Evolutionary conservation across 1,140 invertebrate species (phyloP), one percentile per base, ranked within the genome.

Genomic region (Pectinophora gossypiella): DNA sequence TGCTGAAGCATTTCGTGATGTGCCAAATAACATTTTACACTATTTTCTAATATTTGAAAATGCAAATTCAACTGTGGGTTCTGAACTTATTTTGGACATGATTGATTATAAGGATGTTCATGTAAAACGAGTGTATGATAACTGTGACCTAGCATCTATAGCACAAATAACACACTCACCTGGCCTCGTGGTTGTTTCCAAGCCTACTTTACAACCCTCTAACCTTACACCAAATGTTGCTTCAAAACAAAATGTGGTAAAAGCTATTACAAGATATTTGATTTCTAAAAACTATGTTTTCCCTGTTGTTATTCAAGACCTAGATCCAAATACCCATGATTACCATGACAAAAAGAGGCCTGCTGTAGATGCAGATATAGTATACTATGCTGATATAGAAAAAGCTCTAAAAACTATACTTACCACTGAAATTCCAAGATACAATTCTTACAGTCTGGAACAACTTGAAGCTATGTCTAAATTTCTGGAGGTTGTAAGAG

Each of bases 321-420:
- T 61, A 44, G 64, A 72, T 42, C 73, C 79, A 40, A 71, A 69
- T 27, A 60, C 86, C 5, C 64, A 73, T 55, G 63, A 83, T 19
- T 68, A 73, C 20, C 82, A 89, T n/a, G n/a, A n/a, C n/a, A n/a
- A n/a, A n/a, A n/a, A n/a, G n/a, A 68, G 70, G 50, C 55, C 82
- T 22, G 9, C 55, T 15, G 60, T 16, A 13, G 38, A 72, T 51
- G 59, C 66, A 50, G 75, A 88, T 52, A 47, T 63, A 35, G 91
- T 97, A 0, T 96, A 94, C 74, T 95, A 97, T 86, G 89, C 92
- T 48, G 97, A 99, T 83, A 78, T 99, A 42, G 95, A 98, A 83
- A 94, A 92, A 71, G 93, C 95, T 0, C 66, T 98, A 9, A 90
- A 91, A 62, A 95, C 94, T 72, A 93, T 93, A 10, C 88, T 98